Evolutionary conservation across 2,888 invertebrate genomes (phyloP).

Genomic region (Cecidostiba fungosa): DNA sequence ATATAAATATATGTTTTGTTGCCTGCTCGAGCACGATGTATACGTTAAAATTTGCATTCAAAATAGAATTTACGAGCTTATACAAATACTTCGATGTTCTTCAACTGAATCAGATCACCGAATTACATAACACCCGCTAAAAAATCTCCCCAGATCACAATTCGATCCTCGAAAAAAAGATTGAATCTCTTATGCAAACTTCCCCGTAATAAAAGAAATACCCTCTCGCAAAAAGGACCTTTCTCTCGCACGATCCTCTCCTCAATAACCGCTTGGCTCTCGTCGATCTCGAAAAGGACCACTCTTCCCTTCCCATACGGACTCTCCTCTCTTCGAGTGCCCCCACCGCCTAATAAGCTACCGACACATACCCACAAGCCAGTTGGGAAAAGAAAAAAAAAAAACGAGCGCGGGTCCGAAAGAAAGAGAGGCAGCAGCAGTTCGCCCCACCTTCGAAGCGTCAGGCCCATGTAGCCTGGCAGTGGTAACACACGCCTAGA

Average conservation of each 20-base stretch:
- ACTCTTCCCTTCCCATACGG: not conserved
- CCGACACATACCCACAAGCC: not conserved
- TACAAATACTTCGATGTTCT: not conserved
- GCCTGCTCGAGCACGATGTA: too few relatives aligned
- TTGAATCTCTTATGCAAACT: not conserved
- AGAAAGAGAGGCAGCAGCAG: not conserved
- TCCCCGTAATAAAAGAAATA: not conserved
- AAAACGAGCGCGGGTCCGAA: constrained; percentile 12
- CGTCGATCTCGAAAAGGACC: not conserved
- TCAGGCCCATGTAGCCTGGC: constrained; percentile 8
- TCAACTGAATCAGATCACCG: not conserved
- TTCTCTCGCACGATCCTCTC: not conserved
- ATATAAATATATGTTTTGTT: too few relatives aligned
- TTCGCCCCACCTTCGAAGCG: not conserved
- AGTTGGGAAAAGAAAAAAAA: not conserved
- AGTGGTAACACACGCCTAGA: constrained; percentile 1
- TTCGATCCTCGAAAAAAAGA: not conserved
- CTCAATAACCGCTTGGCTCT: too few relatives aligned
- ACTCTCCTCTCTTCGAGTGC: not conserved
- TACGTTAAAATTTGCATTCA: too few relatives aligned
- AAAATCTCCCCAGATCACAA: not conserved
- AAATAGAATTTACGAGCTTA: too few relatives aligned
- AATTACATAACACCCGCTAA: not conserved
- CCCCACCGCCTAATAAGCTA: not conserved
- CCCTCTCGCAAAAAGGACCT: not conserved